Base-by-base conservation (phyloP, 2,797 vertebrate species). In the Ambastaia sidthimunki region DNA sequence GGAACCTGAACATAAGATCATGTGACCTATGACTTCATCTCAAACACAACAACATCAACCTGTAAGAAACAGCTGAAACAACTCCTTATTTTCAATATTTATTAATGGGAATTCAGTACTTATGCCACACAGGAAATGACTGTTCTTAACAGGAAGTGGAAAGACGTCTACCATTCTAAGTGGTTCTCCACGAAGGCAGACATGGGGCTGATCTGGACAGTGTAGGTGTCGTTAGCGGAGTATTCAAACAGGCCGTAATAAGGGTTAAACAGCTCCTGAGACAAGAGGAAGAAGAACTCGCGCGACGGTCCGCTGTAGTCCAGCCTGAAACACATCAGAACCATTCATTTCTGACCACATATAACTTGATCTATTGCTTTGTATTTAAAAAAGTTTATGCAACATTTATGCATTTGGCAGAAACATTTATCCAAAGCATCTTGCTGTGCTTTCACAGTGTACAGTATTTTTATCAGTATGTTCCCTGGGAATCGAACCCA, bases 141-240 rank as follows among this genome's bases (percentile, higher is more conserved):
- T 12, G 55, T 28, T 52, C 11, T 50, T 21, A 1, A 28, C 13
- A 66, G 65, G 60, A 71, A 16, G 3, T 12, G 70, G 47, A 37
- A 52, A 50, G 1, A 10, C 18, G 18, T 92, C 93, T 93, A 95
- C 96, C 96, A 96, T 90, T 96, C 96, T 71, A 96, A 91, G 84
- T 96, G 95, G 78, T 95, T 96, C 91, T 96, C 96, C 80, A 96
- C 95, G 75, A 96, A 96, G 7, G 96, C 95, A 69, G 96, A 96
- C 96, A 96, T 96, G 78, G 96, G 96, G 85, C 95, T 96, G 90
- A 96, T 96, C 91, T 96, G 96, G 80, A 96, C 95, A 1, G 96
- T 96, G 85, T 96, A 96, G 0, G 96, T 96, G 85, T 96, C 95
- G 0, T 96, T 96, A 85, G 96, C 96, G 1, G 96, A 96, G 89